Evolutionary conservation across 2,888 invertebrate species (phyloP).

Genomic region (Coleophora deauratella): DNA sequence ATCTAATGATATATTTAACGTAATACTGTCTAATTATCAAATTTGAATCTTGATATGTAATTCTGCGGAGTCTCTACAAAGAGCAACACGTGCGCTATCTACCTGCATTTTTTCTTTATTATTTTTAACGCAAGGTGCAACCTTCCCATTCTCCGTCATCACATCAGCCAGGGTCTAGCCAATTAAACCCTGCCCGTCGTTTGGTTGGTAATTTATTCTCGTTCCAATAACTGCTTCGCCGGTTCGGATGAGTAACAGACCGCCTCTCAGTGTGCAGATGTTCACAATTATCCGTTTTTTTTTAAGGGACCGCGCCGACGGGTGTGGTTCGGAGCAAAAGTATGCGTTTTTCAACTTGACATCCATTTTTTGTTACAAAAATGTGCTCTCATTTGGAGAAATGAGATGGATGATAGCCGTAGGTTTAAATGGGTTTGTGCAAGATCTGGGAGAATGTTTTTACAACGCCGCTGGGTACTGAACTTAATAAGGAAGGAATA

Average conservation of each 20-base stretch:
- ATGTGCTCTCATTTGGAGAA: background rate
- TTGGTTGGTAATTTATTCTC: constrained; percentile 32
- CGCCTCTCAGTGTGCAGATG: constrained; percentile 43
- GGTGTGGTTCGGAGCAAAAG: constrained; percentile 22
- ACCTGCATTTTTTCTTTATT: constrained; percentile 4
- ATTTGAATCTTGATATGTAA: too few species aligned
- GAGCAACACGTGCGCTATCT: background rate
- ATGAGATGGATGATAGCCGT: background rate
- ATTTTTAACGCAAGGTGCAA: constrained; percentile 9
- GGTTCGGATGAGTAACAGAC: constrained; percentile 31
- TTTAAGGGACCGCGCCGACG: constrained; percentile 24
- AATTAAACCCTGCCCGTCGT: constrained; percentile 28
- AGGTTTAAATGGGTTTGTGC: background rate
- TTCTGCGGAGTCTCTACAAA: too few species aligned
- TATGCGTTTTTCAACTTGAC: constrained; percentile 24
- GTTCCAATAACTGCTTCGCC: constrained; percentile 20
- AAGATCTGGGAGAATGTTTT: background rate
- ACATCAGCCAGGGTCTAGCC: constrained; percentile 11
- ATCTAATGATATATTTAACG: too few species aligned
- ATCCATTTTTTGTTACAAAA: constrained; percentile 15
- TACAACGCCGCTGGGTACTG: too few species aligned
- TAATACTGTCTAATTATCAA: too few species aligned
- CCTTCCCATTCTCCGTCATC: background rate
- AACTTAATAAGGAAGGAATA: too few species aligned
- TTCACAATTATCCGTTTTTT: constrained; percentile 48